Base-by-base conservation (phyloP, 2,797 vertebrate genomes). In the Tinamus major region DNA sequence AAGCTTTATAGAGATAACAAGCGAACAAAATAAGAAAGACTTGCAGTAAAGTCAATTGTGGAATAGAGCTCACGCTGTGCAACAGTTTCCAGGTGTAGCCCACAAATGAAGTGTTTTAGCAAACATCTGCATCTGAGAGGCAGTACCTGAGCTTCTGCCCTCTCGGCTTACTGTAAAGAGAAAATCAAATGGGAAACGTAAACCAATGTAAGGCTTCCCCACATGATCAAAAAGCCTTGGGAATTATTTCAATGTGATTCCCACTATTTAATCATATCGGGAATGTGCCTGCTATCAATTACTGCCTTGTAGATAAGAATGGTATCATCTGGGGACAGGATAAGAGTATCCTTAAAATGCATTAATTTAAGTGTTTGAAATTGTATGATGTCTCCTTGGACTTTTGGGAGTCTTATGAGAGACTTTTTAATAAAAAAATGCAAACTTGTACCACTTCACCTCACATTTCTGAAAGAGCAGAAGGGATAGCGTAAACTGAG, bases 21-120 rank as follows among this genome's bases (percentile, higher is more conserved):
- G 11, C 24, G 51, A 3, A 64, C 58, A 19, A 56, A 10, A 17
- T 23, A 29, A 44, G 16, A 48, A 4, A 46, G 18, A 20, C 21
- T 26, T 33, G 16, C 10, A 58, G 26, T 21, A n/a, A 42, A 67
- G 56, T 41, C 18, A 23, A 31, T 27, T 6, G 69, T n/a, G 72
- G 44, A 82, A 6, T 31, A 65, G 33, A 56, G 27, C n/a, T 46
- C 16, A 37, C 16, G 42, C 6, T 87, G 41, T 59, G 46, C 78
- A 89, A 77, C 19, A 62, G 21, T 58, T 93, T 78, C 46, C 79
- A 84, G 37, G 33, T 94, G 70, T 55, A 55, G 9, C 72, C 65
- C 7, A 48, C 44, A 76, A 72, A 27, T 29, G 13, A 12, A 67
- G 46, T 33, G 23, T 83, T 77, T 16, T 7, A 31, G 14, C 4